Base-by-base conservation (phyloP, 2,797 vertebrate species). In the Otolemur crassicaudatus region DNA sequence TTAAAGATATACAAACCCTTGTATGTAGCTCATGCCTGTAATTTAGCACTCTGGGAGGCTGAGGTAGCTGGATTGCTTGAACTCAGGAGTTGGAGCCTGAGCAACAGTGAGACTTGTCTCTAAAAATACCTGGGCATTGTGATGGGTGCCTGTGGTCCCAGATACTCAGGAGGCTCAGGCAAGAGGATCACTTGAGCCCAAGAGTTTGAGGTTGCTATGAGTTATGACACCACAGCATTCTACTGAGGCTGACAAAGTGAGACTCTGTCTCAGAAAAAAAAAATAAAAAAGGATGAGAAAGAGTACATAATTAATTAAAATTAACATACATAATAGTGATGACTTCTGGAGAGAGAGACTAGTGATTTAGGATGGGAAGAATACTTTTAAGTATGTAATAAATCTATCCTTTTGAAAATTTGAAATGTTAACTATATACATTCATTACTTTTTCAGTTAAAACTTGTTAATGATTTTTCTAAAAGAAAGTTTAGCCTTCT, bases 311-410 rank as follows among this genome's bases (percentile, higher is more conserved):
- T 67, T 53, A 53, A 16, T 53, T 53, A 14, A 53, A 53, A 53
- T 53, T 53, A 53, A 86, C 89, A 96, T 95, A 96, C 89, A 96
- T 95, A 96, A 22, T 61, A 80, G 12, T 67, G 34, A 85, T 95
- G 37, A 61, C 5, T 76, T 96, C 16, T 72, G 7, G 58, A 29
- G 23, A 67, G 20, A 43, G 37, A 7, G 23, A 23, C 53, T 70
- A n/a, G 58, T 80, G 46, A 86, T 91, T 92, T 95, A 94, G 43
- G 79, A 82, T 85, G 29, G 60, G 53, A 82, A 56, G 34, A 80
- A 86, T 85, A 80, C 65, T 96, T 96, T 87, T 94, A 89, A 87
- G 92, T 77, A 37, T 49, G 58, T 87, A 53, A 53, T 53, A 53
- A 14, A 72, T 72, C 5, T 25, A 63, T 91, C 53, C 46, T 88